A percentile compares a stretch with the other conserved stretches of the same genome.
Conservation (phyloP, 2,113 vertebrate species). For the Isurus oxyrinchus region DNA sequence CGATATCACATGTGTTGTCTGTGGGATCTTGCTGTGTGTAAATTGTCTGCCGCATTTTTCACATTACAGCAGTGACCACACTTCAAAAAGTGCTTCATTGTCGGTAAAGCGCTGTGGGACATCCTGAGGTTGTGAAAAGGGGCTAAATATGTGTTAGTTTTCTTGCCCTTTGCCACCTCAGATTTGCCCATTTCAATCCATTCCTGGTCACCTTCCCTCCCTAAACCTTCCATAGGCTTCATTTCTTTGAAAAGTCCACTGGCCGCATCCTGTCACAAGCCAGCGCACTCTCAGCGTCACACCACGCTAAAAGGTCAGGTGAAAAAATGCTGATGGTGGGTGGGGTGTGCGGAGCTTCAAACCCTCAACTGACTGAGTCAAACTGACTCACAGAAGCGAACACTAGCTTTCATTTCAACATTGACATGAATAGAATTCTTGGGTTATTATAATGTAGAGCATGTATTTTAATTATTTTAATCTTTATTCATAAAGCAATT, state of each 20-base stretch:
- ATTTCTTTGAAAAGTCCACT: background rate
- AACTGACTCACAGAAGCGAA: background rate
- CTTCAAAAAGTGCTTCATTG: background rate
- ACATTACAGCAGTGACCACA: background rate
- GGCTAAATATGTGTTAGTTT: background rate
- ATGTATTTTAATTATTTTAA: background rate
- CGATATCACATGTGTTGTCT: background rate
- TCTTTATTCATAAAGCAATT: constrained; percentile 32
- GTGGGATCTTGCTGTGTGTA: background rate
- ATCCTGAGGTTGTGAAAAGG: background rate
- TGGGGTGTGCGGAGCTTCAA: background rate
- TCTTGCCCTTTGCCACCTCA: background rate
- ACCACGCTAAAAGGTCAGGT: background rate
- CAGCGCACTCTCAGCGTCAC: background rate
- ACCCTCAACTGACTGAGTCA: background rate
- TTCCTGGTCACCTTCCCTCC: background rate
- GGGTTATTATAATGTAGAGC: background rate
- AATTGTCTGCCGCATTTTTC: background rate
- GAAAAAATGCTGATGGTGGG: too few relatives aligned
- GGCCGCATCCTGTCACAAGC: too few relatives aligned
- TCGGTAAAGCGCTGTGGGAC: background rate
- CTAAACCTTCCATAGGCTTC: background rate
- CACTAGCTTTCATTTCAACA: background rate
- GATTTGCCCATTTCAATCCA: background rate
- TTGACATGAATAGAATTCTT: background rate